Percentiles rank a stretch among this genome's conserved stretches.
These are phyloP conservation scores for Mustela lutreola DNA, from an alignment of 2,113 vertebrate species.

Conservation along the genomic window DNA sequence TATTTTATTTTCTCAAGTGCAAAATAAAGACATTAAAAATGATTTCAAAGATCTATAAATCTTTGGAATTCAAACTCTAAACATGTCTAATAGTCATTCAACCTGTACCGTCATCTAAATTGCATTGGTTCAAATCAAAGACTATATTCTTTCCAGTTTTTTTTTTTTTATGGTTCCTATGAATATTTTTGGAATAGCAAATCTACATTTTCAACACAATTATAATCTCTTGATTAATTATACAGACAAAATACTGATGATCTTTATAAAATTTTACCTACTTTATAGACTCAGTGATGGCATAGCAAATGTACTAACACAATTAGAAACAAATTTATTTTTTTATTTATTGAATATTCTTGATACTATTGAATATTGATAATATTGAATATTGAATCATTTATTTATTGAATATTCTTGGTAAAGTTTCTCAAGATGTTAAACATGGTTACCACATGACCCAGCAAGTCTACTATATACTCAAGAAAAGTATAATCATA, in stretches of 20 bases:
- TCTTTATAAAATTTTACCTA: background rate
- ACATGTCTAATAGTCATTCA: slow-evolving; percentile 2
- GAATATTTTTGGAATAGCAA: background rate
- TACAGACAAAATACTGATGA: background rate
- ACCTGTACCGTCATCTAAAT: background rate
- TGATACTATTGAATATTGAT: too few species aligned
- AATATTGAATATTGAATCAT: too few species aligned
- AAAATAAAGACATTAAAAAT: slow-evolving; percentile 3
- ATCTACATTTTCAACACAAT: background rate
- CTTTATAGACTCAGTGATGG: background rate
- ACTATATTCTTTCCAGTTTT: background rate
- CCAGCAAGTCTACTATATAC: background rate
- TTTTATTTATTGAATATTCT: background rate
- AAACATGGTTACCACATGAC: background rate
- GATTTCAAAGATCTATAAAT: slow-evolving; percentile 1
- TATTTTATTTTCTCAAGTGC: background rate
- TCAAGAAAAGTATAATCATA: background rate
- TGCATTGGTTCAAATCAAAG: background rate
- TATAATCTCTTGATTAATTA: background rate
- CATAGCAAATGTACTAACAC: background rate
- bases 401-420: background rate
- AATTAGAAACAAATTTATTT: background rate
- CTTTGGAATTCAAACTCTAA: background rate
- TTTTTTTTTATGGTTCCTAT: background rate
- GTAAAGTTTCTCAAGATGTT: background rate